A percentile compares a stretch with the other conserved stretches of the same genome.
Conservation (phyloP, 1,140 invertebrate genomes). For the Zaprionus nigranus region DNA sequence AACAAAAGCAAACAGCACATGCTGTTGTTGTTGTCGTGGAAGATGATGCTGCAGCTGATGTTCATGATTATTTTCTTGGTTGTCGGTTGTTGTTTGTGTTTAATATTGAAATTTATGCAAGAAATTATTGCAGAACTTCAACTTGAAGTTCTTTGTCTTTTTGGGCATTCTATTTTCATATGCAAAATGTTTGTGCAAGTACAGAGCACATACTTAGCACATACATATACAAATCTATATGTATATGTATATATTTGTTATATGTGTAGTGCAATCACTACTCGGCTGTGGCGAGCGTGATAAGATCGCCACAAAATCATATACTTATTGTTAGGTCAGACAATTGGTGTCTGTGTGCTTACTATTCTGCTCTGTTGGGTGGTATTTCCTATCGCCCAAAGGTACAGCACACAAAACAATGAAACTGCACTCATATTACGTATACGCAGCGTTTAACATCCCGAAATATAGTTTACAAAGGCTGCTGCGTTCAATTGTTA, state of each 20-base stretch:
- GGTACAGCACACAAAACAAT: background rate
- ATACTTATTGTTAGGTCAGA: no score
- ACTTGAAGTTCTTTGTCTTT: constrained; percentile 14
- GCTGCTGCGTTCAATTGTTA: background rate
- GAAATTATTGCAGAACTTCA: constrained; percentile 4
- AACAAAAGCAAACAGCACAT: constrained; percentile 7
- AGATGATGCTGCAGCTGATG: constrained; percentile 3
- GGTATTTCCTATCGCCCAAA: background rate
- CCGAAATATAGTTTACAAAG: background rate
- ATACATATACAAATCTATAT: background rate
- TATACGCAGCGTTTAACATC: constrained; percentile 19
- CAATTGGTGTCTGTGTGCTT: background rate
- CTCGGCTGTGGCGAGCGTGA: no score
- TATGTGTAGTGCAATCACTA: no score
- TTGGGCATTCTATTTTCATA: constrained; percentile 36
- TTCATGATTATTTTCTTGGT: constrained; percentile 1
- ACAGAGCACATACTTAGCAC: background rate
- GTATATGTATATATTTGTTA: no score
- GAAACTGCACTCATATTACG: background rate
- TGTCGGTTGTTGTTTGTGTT: background rate
- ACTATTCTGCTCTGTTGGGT: background rate
- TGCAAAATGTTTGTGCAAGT: constrained; percentile 29
- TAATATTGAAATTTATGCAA: constrained; percentile 12
- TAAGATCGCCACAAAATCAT: no score
- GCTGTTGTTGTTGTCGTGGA: background rate